These are phyloP conservation scores for Mesorhabditis spiculigera DNA, from an alignment of 2,888 invertebrate species.

Conservation along the genomic window DNA sequence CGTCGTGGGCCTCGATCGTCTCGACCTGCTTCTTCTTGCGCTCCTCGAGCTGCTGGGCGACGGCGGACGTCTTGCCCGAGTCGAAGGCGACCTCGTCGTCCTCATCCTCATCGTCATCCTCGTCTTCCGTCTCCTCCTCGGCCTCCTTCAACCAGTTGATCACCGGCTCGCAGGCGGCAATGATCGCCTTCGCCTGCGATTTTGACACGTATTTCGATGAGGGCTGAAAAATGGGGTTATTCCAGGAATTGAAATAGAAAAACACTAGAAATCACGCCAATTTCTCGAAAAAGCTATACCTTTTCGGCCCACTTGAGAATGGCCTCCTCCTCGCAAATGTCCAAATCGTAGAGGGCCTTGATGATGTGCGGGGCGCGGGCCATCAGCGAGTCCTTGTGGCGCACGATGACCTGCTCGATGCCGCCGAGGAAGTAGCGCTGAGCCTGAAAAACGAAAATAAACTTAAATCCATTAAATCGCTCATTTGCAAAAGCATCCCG, in stretches of 20 bases:
- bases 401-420: slow-evolving; percentile 76
- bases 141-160: slow-evolving; percentile 89
- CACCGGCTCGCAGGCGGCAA: slow-evolving; percentile 85
- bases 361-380: slow-evolving; percentile 82
- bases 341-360: slow-evolving; percentile 87
- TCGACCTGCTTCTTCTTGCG: slow-evolving; percentile 13
- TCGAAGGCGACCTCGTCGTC: slow-evolving; percentile 61
- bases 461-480: neutral
- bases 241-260: neutral
- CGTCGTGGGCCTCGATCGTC: slow-evolving; percentile 36
- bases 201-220: slow-evolving; percentile 89
- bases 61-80: slow-evolving; percentile 30
- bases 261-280: neutral
- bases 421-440: slow-evolving; percentile 84
- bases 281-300: slow-evolving; percentile 62
- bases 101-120: slow-evolving; percentile 72
- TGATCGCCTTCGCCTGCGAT: slow-evolving; percentile 79
- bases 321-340: slow-evolving; percentile 89
- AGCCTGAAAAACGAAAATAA: slow-evolving; percentile 56
- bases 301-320: slow-evolving; percentile 92
- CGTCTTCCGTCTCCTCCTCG: slow-evolving; percentile 81
- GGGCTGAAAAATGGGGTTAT: slow-evolving; percentile 54
- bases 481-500: slow-evolving; percentile 73
- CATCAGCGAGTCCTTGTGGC: slow-evolving; percentile 69
- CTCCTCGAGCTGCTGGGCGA: slow-evolving; percentile 16